phyloP scores from a whole-genome alignment of 2,113 vertebrate genomes.

The Pterocles orientalis region DNA sequence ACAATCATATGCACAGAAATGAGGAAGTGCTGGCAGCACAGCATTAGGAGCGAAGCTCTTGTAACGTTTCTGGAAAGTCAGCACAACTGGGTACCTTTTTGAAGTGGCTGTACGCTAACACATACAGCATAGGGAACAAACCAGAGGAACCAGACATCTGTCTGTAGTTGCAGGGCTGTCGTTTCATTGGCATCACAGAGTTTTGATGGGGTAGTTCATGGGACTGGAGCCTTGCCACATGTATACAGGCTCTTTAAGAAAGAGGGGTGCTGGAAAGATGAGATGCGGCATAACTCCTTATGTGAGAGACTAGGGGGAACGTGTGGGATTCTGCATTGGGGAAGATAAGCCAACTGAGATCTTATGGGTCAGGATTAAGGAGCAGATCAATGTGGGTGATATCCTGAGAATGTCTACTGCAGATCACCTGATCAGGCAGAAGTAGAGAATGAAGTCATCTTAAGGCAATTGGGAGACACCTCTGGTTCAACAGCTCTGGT shows the following conservation, averaged over 20 bases:
- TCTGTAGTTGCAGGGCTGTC: not conserved
- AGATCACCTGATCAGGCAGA: not conserved
- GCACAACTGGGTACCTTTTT: not conserved
- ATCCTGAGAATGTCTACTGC: not conserved
- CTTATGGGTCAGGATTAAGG: not conserved
- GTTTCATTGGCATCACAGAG: not conserved
- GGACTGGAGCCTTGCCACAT: not conserved
- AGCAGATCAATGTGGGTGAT: not conserved
- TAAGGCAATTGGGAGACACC: not conserved
- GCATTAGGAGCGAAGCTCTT: not conserved
- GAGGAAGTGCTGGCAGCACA: not conserved
- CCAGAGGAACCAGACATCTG: not conserved
- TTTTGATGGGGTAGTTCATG: not conserved
- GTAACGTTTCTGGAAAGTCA: not conserved
- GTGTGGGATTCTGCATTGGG: not conserved
- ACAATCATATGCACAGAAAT: not conserved
- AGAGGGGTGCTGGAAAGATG: not conserved
- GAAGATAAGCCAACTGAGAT: not conserved
- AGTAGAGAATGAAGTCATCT: not conserved
- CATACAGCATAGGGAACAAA: not conserved
- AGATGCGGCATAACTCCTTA: not conserved
- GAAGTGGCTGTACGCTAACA: not conserved
- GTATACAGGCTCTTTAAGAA: not conserved
- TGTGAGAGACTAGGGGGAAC: not conserved
- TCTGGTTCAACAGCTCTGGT: not conserved